A percentile compares a stretch with the other conserved stretches of the same genome.
These are phyloP conservation scores for Hyalella azteca DNA, from an alignment of 2,888 invertebrate species.

Conservation along the genomic window DNA sequence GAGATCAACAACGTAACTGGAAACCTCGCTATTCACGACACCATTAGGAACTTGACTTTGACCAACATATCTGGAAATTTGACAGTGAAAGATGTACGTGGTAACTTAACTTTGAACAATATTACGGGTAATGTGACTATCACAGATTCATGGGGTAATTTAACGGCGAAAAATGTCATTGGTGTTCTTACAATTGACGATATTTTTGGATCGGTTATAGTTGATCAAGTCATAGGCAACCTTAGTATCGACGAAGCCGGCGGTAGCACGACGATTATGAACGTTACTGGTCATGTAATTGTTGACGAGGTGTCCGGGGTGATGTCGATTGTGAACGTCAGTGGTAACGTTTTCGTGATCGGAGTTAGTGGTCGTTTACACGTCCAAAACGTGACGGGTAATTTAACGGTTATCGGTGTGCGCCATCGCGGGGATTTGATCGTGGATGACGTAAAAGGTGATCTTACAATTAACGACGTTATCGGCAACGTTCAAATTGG, in stretches of 20 bases:
- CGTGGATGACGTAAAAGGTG: constrained; percentile 24
- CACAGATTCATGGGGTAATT: constrained; percentile 31
- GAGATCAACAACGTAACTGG: neutral
- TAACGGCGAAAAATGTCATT: neutral
- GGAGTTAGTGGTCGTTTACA: constrained; percentile 17
- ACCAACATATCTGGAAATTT: constrained; percentile 5
- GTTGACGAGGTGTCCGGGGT: constrained; percentile 24
- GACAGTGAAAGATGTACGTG: constrained; percentile 23
- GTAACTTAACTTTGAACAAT: constrained; percentile 9
- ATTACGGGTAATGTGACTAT: constrained; percentile 29
- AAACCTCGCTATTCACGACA: constrained; percentile 28
- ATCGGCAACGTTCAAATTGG: constrained; percentile 17
- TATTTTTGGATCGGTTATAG: constrained; percentile 12
- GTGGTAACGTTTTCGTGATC: constrained; percentile 37
- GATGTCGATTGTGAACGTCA: constrained; percentile 20
- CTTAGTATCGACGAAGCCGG: constrained; percentile 35
- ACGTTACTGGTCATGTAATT: neutral
- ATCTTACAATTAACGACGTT: constrained; percentile 24
- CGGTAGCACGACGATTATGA: neutral
- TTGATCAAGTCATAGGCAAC: constrained; percentile 3
- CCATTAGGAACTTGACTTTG: constrained; percentile 16
- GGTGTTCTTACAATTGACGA: constrained; percentile 30
- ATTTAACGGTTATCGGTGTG: constrained; percentile 1
- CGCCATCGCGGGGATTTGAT: constrained; percentile 32
- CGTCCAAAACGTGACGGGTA: constrained; percentile 25